Evolutionary conservation across 2,888 invertebrate species (phyloP).

Genomic region (Oegoconia quadripuncta): DNA sequence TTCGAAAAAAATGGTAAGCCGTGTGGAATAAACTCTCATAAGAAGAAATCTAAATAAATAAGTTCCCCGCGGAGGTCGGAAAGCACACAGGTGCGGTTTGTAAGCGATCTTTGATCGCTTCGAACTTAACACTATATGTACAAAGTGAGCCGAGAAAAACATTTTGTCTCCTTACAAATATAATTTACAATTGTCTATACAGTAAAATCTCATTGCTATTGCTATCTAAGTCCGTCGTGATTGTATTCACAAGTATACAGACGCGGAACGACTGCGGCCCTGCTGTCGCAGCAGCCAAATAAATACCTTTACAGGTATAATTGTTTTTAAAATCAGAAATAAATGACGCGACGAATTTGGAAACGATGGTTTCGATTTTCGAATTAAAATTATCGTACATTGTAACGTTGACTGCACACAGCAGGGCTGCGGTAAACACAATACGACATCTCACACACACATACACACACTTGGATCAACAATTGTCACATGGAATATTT

Average conservation of each 20-base stretch:
- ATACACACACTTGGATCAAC: too few relatives aligned
- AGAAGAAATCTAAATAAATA: constrained; percentile 50
- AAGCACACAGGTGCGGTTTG: constrained; percentile 35
- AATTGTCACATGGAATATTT: too few relatives aligned
- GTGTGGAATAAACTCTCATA: too few relatives aligned
- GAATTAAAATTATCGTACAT: too few relatives aligned
- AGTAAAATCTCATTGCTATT: constrained; percentile 39
- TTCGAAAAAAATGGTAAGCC: too few relatives aligned
- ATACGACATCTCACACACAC: too few relatives aligned
- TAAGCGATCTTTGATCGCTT: constrained; percentile 53
- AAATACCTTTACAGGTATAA: too few relatives aligned
- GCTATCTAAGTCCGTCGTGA: constrained; percentile 32
- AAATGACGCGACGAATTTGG: too few relatives aligned
- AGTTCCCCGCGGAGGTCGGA: constrained; percentile 26
- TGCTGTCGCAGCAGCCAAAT: neutral
- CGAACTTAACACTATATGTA: constrained; percentile 58
- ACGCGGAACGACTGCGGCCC: constrained; percentile 20
- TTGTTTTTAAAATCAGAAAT: too few relatives aligned
- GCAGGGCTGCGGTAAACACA: too few relatives aligned
- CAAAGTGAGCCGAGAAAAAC: constrained; percentile 53
- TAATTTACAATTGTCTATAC: constrained; percentile 56
- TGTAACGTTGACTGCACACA: too few relatives aligned
- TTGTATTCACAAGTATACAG: neutral
- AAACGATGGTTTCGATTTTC: too few relatives aligned
- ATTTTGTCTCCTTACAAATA: constrained; percentile 37